Evolutionary conservation across 2,888 invertebrate species (phyloP), one percentile per base, ranked within the genome.

Genomic region (Uropetala carovei): DNA sequence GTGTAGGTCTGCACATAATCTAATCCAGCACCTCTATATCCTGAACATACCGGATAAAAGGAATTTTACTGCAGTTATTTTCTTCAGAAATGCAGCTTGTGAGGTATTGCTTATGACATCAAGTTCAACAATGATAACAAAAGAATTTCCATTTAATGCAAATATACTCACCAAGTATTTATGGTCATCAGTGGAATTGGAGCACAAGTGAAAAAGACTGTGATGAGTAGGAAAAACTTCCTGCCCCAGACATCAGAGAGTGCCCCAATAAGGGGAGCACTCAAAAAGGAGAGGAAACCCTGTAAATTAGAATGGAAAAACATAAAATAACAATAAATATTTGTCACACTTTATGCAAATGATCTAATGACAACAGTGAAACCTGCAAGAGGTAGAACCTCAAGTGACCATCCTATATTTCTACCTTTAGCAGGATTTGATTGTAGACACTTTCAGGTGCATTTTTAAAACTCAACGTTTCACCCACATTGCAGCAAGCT

Each of bases 101-200:
- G 43, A 43, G 43, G 5, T 43, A 43, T 43, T 43, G 60, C 60
- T 60, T 60, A 18, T 60, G 0, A 60, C 13, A 60, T 60, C 60
- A 60, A 60, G 18, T 7, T 68, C 2, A 0, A n/a, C 0, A n/a
- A 9, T 9, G n/a, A 68, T n/a, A 5, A 68, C n/a, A 22, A 18
- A n/a, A 68, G 8, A 68, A 5, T n/a, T 0, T 18, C 18, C 68
- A 68, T n/a, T 22, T 68, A n/a, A 68, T 22, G n/a, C 9, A 30
- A 18, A 64, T 92, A 22, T 85, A 94, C 95, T 94, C 94, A 96
- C 98, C 98, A 99, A 91, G 99, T 99, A 96, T 99, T 99, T 95
- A 99, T 98, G 94, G 98, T 98, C 98, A 99, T 99, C 93, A 99
- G 96, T 92, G 99, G 99, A 95, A 99, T 99, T 92, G 99, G 99